Evolutionary conservation across 2,888 invertebrate genomes (phyloP), one percentile per base, ranked within the genome.

Genomic region (Nomada fucata): DNA sequence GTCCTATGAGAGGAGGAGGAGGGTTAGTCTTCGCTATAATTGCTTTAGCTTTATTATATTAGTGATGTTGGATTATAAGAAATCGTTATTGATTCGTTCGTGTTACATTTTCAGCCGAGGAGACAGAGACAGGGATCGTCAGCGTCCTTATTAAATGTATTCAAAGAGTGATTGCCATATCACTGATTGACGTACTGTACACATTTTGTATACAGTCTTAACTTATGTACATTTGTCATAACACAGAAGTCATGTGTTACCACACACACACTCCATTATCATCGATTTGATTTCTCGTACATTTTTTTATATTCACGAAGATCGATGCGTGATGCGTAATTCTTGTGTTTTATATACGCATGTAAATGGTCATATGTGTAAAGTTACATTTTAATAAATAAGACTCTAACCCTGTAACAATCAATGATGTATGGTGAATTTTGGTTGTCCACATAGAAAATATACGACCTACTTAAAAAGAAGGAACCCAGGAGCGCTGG

Each of bases 1-100:
- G 94, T 70, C 94, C 94, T 67, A 95, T 94, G 95, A 90, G 95
- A 91, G 94, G 95, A 89, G 94, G 94, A 52, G 94, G 94, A 77
- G 94, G 94, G 94, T 93, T 73, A 57, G 86, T 83, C 52, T 15
- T 15, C 15, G 15, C 2, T 26, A 15, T 13, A 36, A 63, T 68
- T 53, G 13, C 2, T 47, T 55, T 42, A 69, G 4, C 2, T 29
- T 18, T 44, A 13, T 18, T 64, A 53, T 15, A 20, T 18, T n/a
- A 13, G 23, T 9, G 7, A 29, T 36, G 36, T 36, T 42, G 15
- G 10, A 67, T 44, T 11, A 13, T 36, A 50, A 23, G 5, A 11
- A n/a, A 47, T 47, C 0, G 15, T 42, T 7, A 29, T 53, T 13
- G 11, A 18, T 64, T 50, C 13, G 29, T 59, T 61, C 18, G 29